These are phyloP conservation scores for Leucophenga montana DNA, from an alignment of 2,888 invertebrate genomes.

Conservation along the genomic window DNA sequence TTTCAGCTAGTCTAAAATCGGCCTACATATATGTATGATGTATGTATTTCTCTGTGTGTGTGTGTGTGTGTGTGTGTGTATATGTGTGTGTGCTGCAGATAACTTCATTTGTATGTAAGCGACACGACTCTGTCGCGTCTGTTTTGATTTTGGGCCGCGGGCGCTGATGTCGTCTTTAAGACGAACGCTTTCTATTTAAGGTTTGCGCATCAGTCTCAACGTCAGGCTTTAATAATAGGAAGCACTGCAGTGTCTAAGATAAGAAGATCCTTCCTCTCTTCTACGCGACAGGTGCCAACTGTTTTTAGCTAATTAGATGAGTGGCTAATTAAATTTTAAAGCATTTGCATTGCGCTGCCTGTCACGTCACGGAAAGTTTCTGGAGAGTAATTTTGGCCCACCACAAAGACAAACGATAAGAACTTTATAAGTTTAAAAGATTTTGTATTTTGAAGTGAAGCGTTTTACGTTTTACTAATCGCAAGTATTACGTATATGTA, in stretches of 20 bases:
- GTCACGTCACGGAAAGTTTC: neutral
- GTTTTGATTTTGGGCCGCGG: neutral
- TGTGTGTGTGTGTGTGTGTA: conserved; percentile 22
- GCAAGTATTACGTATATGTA: too few species aligned
- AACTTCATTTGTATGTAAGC: neutral
- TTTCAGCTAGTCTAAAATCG: neutral
- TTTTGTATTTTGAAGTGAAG: neutral
- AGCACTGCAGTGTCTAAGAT: neutral
- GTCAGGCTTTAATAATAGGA: too few species aligned
- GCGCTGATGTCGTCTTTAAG: neutral
- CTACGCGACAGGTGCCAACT: neutral
- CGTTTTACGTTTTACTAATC: too few species aligned
- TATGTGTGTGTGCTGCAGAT: neutral
- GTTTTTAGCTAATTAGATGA: conserved; percentile 16
- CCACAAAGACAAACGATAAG: neutral
- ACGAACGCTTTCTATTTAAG: neutral
- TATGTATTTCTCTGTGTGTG: conserved; percentile 10
- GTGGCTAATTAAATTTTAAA: conserved; percentile 9
- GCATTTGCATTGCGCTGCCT: neutral
- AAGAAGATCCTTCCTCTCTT: neutral
- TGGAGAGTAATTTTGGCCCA: neutral
- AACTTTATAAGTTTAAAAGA: neutral
- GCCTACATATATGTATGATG: neutral
- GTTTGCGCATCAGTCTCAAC: neutral
- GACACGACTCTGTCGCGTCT: neutral